These are phyloP conservation scores for Clostera curtula DNA, from an alignment of 2,888 invertebrate genomes.

Conservation along the genomic window DNA sequence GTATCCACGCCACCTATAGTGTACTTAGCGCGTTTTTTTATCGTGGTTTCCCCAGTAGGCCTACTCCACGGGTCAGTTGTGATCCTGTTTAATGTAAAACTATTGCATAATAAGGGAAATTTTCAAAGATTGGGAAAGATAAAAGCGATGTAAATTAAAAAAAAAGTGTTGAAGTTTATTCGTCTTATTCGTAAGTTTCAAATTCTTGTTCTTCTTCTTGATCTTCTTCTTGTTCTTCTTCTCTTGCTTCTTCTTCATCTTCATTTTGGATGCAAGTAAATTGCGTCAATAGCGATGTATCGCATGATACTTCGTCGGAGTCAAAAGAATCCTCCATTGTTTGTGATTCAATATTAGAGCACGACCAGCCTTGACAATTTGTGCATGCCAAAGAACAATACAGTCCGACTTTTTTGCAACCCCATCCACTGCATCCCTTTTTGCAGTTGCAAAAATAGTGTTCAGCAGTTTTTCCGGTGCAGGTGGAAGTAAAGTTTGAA, in stretches of 20 bases:
- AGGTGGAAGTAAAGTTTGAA: too few relatives aligned
- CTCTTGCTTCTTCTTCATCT: constrained; percentile 10
- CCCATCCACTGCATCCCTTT: constrained; percentile 22
- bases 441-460: constrained; percentile 23
- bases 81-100: too few relatives aligned
- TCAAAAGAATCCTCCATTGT: constrained; percentile 14
- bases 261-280: constrained; percentile 13
- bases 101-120: constrained; percentile 9
- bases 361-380: constrained; percentile 18
- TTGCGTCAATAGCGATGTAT: too few relatives aligned
- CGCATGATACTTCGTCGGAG: constrained; percentile 8
- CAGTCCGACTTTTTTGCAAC: constrained; percentile 20
- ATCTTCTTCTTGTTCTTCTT: constrained; percentile 7
- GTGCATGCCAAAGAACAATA: constrained; percentile 19
- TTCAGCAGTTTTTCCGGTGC: too few relatives aligned
- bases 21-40: too few relatives aligned
- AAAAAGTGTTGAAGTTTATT: constrained; percentile 4
- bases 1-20: too few relatives aligned
- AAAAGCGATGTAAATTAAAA: constrained; percentile 11
- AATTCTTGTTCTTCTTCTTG: constrained; percentile 8
- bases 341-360: constrained; percentile 18
- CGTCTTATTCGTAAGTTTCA: constrained; percentile 7
- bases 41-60: too few relatives aligned
- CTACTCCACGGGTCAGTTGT: too few relatives aligned
- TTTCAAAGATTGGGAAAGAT: constrained; percentile 9